phyloP scores from a whole-genome alignment of 1,140 invertebrate genomes.

The Macrocentrus cingulum region DNA sequence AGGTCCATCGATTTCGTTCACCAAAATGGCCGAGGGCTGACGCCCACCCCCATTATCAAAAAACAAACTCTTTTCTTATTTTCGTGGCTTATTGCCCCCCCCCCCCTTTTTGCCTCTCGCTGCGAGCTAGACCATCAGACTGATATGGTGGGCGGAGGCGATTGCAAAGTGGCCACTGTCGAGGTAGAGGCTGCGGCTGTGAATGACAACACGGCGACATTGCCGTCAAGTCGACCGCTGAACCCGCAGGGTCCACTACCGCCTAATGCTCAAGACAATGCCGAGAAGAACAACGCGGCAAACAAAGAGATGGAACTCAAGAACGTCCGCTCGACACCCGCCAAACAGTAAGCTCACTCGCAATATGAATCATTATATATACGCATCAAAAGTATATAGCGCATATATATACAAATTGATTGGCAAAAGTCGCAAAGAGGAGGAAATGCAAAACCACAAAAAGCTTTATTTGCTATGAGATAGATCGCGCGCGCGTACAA shows the following conservation, averaged over 20 bases:
- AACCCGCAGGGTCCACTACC: slow-evolving; percentile 63
- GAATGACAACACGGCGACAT: slow-evolving; percentile 81
- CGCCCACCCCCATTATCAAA: slow-evolving; percentile 4
- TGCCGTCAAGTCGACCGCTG: slow-evolving; percentile 71
- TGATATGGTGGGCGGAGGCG: slow-evolving; percentile 68
- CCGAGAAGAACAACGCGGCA: slow-evolving; percentile 76
- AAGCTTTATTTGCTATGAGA: too few relatives aligned
- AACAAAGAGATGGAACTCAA: slow-evolving; percentile 87
- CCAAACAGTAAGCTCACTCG: slow-evolving; percentile 68
- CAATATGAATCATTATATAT: too few relatives aligned
- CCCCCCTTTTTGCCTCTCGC: too few relatives aligned
- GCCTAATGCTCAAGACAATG: slow-evolving; percentile 66
- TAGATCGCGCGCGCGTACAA: too few relatives aligned
- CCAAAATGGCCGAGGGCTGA: slow-evolving; percentile 49
- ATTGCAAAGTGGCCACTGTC: slow-evolving; percentile 83
- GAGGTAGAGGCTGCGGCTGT: slow-evolving; percentile 69
- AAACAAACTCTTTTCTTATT: too few relatives aligned
- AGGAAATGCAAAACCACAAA: too few relatives aligned
- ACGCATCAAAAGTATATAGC: too few relatives aligned
- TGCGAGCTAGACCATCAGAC: slow-evolving; percentile 4
- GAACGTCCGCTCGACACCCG: slow-evolving; percentile 77
- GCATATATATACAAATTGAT: too few relatives aligned
- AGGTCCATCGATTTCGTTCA: slow-evolving; percentile 37
- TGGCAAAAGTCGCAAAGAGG: too few relatives aligned
- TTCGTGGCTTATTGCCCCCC: too few relatives aligned